phyloP scores from a whole-genome alignment of 2,113 vertebrate species.

The Lepus americanus region DNA sequence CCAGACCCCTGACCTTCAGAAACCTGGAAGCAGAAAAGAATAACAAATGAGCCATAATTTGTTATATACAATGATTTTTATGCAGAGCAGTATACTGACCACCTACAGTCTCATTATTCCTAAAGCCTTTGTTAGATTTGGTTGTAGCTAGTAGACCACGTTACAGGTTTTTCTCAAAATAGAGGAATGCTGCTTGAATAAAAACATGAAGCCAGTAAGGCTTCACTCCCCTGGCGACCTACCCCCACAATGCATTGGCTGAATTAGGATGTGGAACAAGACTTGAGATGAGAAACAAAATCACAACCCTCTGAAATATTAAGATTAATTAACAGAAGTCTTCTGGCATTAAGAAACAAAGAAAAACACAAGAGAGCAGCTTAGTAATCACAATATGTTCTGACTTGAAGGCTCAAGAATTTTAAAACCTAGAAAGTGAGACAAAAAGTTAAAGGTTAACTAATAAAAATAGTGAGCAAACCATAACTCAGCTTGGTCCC shows the following conservation, averaged over 20 bases:
- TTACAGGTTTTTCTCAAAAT: not conserved
- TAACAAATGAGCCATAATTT: not conserved
- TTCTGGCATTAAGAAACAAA: not conserved
- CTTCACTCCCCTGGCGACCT: not conserved
- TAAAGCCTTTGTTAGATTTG: not conserved
- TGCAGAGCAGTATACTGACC: not conserved
- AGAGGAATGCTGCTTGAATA: not conserved
- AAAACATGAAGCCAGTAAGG: not conserved
- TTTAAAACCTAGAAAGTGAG: not conserved
- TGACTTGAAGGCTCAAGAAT: not conserved
- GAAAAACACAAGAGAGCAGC: not conserved
- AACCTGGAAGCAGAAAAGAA: not conserved
- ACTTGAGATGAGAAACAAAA: not conserved
- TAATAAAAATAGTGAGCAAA: not conserved
- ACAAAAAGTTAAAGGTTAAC: not conserved
- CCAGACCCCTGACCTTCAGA: not conserved
- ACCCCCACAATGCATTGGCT: not conserved
- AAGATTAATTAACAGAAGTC: no score
- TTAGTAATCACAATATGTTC: not conserved
- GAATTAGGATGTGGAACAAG: not conserved
- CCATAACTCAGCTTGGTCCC: not conserved
- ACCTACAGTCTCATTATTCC: not conserved
- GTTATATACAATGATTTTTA: constrained; percentile 6
- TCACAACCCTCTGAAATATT: not conserved
- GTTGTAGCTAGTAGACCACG: not conserved